Conservation (phyloP, 2,113 vertebrate species). For the Indri indri region DNA sequence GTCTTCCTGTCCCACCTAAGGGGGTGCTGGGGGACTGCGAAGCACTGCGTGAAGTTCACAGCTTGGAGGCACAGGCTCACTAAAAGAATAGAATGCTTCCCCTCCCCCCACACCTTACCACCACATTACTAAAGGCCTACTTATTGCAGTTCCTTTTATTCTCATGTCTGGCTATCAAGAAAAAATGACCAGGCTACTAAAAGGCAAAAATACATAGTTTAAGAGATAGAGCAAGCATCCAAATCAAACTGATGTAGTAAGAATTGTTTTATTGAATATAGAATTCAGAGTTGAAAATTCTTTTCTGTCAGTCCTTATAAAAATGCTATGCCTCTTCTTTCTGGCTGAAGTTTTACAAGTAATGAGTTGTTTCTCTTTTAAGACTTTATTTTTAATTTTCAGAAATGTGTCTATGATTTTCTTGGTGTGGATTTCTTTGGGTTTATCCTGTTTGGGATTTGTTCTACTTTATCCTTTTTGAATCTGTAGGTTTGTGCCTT, state of each 20-base stretch:
- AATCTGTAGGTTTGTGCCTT: background rate
- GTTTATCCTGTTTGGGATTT: background rate
- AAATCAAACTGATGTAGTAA: background rate
- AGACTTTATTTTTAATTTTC: background rate
- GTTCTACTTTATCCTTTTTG: background rate
- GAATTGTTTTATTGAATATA: background rate
- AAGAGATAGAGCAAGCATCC: background rate
- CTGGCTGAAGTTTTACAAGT: background rate
- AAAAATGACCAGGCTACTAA: background rate
- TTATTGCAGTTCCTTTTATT: background rate
- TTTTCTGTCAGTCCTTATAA: background rate
- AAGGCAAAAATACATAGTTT: background rate
- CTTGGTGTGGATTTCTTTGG: background rate
- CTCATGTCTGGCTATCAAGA: background rate
- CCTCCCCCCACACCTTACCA: no score
- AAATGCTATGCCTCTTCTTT: background rate
- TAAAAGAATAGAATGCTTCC: background rate
- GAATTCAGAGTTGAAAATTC: background rate
- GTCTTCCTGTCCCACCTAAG: background rate
- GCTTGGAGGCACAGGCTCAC: background rate
- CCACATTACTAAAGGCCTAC: background rate
- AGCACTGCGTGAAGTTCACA: background rate
- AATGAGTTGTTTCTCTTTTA: background rate
- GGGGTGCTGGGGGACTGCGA: background rate
- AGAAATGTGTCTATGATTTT: background rate